Percentiles rank a stretch among this genome's conserved stretches.
Evolutionary conservation across 1,140 invertebrate genomes (phyloP).

Genomic region (Calephelis nemesis): DNA sequence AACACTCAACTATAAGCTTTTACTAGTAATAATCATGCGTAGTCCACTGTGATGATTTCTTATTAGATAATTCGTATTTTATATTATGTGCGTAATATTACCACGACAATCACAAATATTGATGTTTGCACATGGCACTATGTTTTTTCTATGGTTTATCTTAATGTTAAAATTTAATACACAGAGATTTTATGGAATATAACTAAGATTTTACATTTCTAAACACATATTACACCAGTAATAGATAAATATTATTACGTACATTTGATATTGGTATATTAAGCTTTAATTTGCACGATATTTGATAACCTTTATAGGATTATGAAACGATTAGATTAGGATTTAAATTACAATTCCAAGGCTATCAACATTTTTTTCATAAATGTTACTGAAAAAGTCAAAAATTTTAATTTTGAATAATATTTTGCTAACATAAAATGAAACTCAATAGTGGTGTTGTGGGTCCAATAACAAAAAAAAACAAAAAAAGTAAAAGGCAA

Average conservation of each 20-base stretch:
- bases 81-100: conserved; percentile 61
- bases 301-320: neutral
- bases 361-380: neutral
- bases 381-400: no score
- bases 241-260: conserved; percentile 20
- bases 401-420: no score
- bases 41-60: conserved; percentile 52
- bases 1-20: conserved; percentile 16
- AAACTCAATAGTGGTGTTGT: neutral
- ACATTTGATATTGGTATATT: conserved; percentile 17
- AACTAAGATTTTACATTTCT: conserved; percentile 13
- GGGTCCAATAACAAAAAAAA: neutral
- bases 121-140: conserved; percentile 6
- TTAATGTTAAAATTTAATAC: conserved; percentile 25
- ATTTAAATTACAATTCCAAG: conserved; percentile 3
- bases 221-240: conserved; percentile 24
- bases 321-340: no score
- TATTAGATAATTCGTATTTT: conserved; percentile 67
- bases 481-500: neutral
- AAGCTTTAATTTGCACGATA: conserved; percentile 12
- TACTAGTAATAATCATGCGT: neutral
- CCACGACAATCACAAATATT: conserved; percentile 28
- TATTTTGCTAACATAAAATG: neutral
- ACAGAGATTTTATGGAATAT: conserved; percentile 28
- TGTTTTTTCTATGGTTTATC: conserved; percentile 6